phyloP scores from a whole-genome alignment of 1,140 invertebrate species.

The Ganaspis sp. region DNA sequence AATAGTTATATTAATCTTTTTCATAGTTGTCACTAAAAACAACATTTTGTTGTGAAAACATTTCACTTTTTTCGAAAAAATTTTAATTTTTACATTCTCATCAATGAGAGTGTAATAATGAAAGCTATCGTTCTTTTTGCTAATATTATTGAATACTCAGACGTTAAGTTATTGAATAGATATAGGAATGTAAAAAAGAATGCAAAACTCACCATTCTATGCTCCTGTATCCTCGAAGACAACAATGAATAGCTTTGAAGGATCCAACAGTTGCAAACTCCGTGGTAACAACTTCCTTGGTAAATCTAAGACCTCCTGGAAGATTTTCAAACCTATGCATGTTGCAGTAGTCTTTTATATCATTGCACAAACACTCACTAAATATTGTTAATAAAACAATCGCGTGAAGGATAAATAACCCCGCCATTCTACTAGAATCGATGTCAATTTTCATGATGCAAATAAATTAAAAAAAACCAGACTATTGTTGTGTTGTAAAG shows the following conservation, averaged over 20 bases:
- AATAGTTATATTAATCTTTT: too few relatives aligned
- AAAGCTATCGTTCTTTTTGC: too few relatives aligned
- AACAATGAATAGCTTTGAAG: conserved; percentile 86
- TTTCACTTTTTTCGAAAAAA: too few relatives aligned
- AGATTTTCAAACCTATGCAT: conserved; percentile 70
- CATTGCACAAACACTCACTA: conserved; percentile 56
- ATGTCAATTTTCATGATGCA: neutral
- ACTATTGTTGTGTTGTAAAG: neutral
- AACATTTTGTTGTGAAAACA: too few relatives aligned
- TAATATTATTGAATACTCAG: too few relatives aligned
- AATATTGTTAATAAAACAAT: conserved; percentile 43
- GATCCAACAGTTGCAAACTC: conserved; percentile 82
- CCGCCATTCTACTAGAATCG: neutral
- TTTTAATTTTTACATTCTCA: too few relatives aligned
- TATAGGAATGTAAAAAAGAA: too few relatives aligned
- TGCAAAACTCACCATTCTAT: conserved; percentile 85
- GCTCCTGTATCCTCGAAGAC: conserved; percentile 83
- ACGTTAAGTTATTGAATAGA: too few relatives aligned
- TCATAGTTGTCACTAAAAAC: too few relatives aligned
- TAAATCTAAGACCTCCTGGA: conserved; percentile 78
- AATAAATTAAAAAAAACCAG: conserved; percentile 23
- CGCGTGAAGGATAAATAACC: conserved; percentile 23
- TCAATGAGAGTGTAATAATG: too few relatives aligned
- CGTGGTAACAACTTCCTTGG: conserved; percentile 81
- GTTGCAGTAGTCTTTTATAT: conserved; percentile 72